These are phyloP conservation scores for Tridacna crocea DNA, from an alignment of 2,888 invertebrate species.

Conservation along the genomic window DNA sequence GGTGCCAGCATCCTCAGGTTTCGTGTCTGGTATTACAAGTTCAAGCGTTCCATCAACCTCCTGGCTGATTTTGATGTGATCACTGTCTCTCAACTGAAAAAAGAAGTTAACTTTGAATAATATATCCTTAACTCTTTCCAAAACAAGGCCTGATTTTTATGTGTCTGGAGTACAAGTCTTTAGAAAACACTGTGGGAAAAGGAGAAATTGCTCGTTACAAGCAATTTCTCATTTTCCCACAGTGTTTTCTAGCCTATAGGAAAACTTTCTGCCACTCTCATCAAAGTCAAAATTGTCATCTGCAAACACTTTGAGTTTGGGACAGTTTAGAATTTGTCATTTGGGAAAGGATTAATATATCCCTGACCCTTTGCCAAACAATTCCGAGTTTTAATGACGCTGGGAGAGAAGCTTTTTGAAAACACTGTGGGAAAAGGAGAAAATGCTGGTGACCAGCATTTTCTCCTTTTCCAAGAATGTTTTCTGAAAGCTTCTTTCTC, in stretches of 20 bases:
- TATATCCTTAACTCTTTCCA: not conserved
- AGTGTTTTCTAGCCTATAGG: not conserved
- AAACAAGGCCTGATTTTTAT: not conserved
- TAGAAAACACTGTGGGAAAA: not conserved
- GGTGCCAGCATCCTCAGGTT: conserved; percentile 75
- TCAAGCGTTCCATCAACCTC: conserved; percentile 74
- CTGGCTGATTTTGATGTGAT: conserved; percentile 51
- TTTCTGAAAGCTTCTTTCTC: too few relatives aligned
- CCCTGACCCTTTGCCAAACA: too few relatives aligned
- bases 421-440: too few relatives aligned
- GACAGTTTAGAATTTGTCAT: too few relatives aligned
- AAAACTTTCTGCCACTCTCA: too few relatives aligned
- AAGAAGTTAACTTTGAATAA: not conserved
- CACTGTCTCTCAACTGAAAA: conserved; percentile 56
- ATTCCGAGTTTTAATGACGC: too few relatives aligned
- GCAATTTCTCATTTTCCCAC: not conserved
- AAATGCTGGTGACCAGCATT: too few relatives aligned
- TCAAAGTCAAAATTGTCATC: too few relatives aligned
- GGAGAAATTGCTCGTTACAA: not conserved
- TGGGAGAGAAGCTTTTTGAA: too few relatives aligned
- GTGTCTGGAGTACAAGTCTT: not conserved
- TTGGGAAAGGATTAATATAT: too few relatives aligned
- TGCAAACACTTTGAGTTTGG: too few relatives aligned
- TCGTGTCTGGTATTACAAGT: conserved; percentile 87
- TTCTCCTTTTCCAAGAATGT: too few relatives aligned